Percentiles rank a stretch among this genome's conserved stretches.
phyloP scores from a whole-genome alignment of 1,140 invertebrate species.

The Vollenhovia emeryi region DNA sequence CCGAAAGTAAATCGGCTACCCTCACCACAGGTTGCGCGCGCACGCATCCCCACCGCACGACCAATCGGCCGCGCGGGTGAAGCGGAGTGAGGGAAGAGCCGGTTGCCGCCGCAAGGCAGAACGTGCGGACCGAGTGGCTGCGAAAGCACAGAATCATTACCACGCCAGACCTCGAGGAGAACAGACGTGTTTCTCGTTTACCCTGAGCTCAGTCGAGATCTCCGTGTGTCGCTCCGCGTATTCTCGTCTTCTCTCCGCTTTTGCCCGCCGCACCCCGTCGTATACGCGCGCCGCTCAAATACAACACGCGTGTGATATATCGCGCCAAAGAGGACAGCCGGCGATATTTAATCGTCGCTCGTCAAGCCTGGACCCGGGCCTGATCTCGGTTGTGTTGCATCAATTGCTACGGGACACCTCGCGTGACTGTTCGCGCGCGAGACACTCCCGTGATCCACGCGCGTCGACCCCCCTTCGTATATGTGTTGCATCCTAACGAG shows the following conservation, averaged over 20 bases:
- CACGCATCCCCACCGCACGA: constrained; percentile 43
- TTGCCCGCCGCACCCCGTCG: not conserved
- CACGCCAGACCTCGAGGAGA: constrained; percentile 84
- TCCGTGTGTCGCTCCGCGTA: constrained; percentile 73
- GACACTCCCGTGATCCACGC: constrained; percentile 36
- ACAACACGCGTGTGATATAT: constrained; percentile 59
- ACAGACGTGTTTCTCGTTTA: constrained; percentile 81
- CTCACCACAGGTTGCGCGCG: constrained; percentile 58
- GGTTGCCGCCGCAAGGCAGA: constrained; percentile 64
- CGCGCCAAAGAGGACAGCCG: constrained; percentile 52
- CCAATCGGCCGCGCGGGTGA: constrained; percentile 60
- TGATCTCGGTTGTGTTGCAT: constrained; percentile 3
- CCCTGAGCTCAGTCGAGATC: constrained; percentile 82
- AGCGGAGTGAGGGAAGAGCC: constrained; percentile 46
- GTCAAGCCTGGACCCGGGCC: too few relatives aligned
- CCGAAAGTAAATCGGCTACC: not conserved
- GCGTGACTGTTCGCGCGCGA: not conserved
- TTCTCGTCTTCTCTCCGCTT: constrained; percentile 7
- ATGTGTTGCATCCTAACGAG: constrained; percentile 22
- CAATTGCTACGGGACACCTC: constrained; percentile 26
- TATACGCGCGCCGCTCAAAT: constrained; percentile 48
- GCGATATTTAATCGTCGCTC: not conserved
- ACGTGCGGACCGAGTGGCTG: constrained; percentile 70
- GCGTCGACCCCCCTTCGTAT: not conserved
- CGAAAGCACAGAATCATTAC: constrained; percentile 83